Evolutionary conservation across 2,888 invertebrate genomes (phyloP), one percentile per base, ranked within the genome.

Genomic region (Lissocephala sabroskyi): DNA sequence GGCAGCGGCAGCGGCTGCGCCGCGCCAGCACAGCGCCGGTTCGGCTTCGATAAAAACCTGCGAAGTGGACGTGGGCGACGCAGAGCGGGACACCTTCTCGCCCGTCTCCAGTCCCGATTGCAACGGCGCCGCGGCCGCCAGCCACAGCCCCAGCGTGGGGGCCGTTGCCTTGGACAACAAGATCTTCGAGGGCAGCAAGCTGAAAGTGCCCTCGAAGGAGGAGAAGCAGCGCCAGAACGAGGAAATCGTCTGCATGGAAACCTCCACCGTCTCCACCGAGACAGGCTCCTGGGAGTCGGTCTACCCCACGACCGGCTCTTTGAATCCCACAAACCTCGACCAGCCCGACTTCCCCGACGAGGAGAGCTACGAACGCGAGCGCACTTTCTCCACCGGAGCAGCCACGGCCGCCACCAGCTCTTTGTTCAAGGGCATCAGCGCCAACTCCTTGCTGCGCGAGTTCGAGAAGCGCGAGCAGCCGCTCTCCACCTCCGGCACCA

Each of bases 201-300:
- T 65, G 28, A 66, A 75, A 43, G 63, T 79, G 17, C 67, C 81
- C 1, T 82, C 84, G 2, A 89, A 89, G 76, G 88, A 88, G 74
- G 88, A 88, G 64, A 89, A 89, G 59, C 89, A 89, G 64, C 84
- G 87, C 16, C 87, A 88, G 63, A 89, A 89, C 79, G 88, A 89
- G 78, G 88, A 89, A 74, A 88, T 88, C 54, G 87, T 88, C 13
- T 87, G 87, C 60, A 82, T 88, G 81, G 88, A 88, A 64, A 88
- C 89, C 1, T 89, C 89, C 3, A 89, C 89, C 1, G 84, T 89
- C 45, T 89, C 89, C 26, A 89, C 89, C 5, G 89, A 89, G 81
- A 88, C 88, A 13, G 89, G 89, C 36, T 89, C 89, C 13, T 89
- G 89, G 89, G 89, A 89, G 75, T 87, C 88, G 0, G 87, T 88